A percentile compares a stretch with the other conserved stretches of the same genome.
Conservation (phyloP, 2,113 vertebrate genomes). For the Chaetorhynchus papuensis region DNA sequence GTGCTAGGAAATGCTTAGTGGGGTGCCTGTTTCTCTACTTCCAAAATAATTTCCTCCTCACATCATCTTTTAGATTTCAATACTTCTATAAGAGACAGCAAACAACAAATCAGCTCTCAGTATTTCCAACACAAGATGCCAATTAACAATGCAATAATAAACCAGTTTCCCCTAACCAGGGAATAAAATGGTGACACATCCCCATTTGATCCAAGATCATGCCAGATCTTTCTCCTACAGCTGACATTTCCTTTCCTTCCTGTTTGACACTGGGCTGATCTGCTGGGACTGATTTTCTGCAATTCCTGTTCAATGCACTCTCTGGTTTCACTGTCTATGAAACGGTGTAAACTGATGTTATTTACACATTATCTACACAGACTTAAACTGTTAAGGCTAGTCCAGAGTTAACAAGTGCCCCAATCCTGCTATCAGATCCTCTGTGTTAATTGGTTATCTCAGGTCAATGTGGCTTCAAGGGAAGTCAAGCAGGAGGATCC, state of each 20-base stretch:
- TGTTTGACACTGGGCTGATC: not conserved
- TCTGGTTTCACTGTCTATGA: not conserved
- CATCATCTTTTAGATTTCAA: not conserved
- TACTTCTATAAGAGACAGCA: not conserved
- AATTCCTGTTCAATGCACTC: not conserved
- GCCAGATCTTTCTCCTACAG: not conserved
- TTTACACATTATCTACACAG: not conserved
- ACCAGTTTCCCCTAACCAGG: not conserved
- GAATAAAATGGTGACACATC: not conserved
- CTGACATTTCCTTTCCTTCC: not conserved
- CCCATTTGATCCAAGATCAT: rapidly evolving
- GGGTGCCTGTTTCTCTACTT: not conserved
- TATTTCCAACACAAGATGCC: not conserved
- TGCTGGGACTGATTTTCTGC: not conserved
- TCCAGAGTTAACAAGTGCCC: not conserved
- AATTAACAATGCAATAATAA: not conserved
- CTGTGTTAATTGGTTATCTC: not conserved
- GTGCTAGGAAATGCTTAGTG: not conserved
- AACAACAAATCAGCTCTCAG: not conserved
- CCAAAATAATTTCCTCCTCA: not conserved
- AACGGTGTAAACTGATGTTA: not conserved
- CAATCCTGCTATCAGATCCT: not conserved
- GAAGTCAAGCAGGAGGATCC: not conserved
- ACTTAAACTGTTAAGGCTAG: not conserved
- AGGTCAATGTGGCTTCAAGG: not conserved